These are phyloP conservation scores for Propithecus perrieri DNA, from an alignment of 2,797 vertebrate species.

Conservation along the genomic window DNA sequence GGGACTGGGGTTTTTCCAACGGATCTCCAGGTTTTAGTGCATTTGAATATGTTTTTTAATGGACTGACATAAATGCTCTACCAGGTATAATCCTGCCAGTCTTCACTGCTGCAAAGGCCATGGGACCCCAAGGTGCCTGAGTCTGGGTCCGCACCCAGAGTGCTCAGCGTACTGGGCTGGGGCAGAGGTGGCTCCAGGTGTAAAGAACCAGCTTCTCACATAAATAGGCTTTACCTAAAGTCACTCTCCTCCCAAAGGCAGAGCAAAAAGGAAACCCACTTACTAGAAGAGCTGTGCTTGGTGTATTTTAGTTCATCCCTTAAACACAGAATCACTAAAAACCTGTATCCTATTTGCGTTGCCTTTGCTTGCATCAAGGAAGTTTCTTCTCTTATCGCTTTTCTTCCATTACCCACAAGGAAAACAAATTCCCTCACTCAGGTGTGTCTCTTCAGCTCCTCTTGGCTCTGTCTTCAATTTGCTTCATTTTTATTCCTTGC, in stretches of 20 bases:
- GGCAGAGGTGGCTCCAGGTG: neutral
- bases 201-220: neutral
- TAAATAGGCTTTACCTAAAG: neutral
- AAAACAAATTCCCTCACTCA: neutral
- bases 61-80: neutral
- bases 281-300: neutral
- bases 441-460: neutral
- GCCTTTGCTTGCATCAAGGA: neutral
- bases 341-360: neutral
- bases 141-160: neutral
- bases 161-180: fast-evolving
- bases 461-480: neutral
- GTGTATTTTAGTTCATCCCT: neutral
- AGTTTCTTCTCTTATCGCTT: neutral
- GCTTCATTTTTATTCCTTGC: neutral
- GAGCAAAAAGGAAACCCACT: neutral
- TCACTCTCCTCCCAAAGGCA: neutral
- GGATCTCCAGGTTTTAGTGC: neutral
- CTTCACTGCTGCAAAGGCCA: neutral
- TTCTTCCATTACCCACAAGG: neutral
- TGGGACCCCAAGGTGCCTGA: fast-evolving
- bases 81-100: neutral
- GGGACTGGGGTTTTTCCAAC: neutral
- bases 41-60: neutral
- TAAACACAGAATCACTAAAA: neutral